Evolutionary conservation across 2,888 invertebrate species (phyloP).

Genomic region (Tillus elongatus): DNA sequence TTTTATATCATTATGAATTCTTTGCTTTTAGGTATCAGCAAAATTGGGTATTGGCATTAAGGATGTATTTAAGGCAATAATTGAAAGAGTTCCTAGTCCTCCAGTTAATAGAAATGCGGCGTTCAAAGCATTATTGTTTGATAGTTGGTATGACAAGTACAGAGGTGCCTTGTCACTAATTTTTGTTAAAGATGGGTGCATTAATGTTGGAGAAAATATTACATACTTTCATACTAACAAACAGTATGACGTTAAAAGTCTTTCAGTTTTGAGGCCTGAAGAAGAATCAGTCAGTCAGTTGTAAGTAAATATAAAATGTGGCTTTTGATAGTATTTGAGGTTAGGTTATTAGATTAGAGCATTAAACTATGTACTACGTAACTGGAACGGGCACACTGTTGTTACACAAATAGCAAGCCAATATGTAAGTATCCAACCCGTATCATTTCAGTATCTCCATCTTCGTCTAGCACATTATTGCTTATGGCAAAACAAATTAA

Average conservation of each 20-base stretch:
- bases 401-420: no score
- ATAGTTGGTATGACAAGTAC: constrained; percentile 88
- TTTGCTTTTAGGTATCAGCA: constrained; percentile 62
- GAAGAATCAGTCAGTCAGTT: constrained; percentile 57
- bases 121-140: constrained; percentile 79
- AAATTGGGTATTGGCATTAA: constrained; percentile 81
- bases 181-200: constrained; percentile 66
- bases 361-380: no score
- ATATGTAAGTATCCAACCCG: no score
- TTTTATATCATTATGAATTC: constrained; percentile 12
- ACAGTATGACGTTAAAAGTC: constrained; percentile 65
- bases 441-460: no score
- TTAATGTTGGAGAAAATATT: constrained; percentile 67
- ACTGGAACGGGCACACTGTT: no score
- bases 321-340: constrained; percentile 9
- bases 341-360: no score
- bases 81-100: constrained; percentile 72
- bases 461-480: no score
- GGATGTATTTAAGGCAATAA: constrained; percentile 65
- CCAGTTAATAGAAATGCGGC: constrained; percentile 48
- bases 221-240: constrained; percentile 63
- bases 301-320: constrained; percentile 39
- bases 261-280: constrained; percentile 72
- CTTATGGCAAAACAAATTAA: no score
- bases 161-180: constrained; percentile 71